A percentile compares a stretch with the other conserved stretches of the same genome.
phyloP scores from a whole-genome alignment of 2,797 vertebrate genomes.

The Danio albolineatus region DNA sequence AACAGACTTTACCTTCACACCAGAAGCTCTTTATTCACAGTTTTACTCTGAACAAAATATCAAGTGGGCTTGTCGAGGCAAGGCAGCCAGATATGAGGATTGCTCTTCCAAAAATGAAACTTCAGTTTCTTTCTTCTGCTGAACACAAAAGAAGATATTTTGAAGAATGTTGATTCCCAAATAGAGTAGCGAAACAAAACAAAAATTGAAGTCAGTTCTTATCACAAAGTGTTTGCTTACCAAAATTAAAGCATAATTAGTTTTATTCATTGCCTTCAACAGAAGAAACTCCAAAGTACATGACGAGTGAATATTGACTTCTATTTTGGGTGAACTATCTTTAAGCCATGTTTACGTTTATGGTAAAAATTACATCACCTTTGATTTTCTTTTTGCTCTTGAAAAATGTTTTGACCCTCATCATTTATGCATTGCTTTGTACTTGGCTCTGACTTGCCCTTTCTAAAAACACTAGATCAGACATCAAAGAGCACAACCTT shows the following conservation, averaged over 20 bases:
- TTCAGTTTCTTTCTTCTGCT: no score
- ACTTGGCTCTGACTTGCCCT: conserved; percentile 46
- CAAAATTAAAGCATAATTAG: no score
- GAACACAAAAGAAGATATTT: no score
- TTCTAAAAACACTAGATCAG: conserved; percentile 44
- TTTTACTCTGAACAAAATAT: background rate
- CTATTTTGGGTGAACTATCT: no score
- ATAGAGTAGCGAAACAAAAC: no score
- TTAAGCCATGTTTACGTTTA: background rate
- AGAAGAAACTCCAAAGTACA: no score
- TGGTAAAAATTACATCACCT: background rate
- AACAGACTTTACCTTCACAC: background rate
- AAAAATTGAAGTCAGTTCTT: no score
- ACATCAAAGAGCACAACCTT: conserved; percentile 25
- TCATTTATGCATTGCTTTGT: conserved; percentile 36
- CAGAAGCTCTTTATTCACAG: background rate
- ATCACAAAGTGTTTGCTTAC: no score
- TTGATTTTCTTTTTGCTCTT: conserved; percentile 5
- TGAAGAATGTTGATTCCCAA: no score
- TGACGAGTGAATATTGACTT: no score
- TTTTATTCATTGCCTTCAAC: no score
- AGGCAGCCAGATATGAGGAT: background rate
- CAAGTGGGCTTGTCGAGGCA: background rate
- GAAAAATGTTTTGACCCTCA: conserved; percentile 28
- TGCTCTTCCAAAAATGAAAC: no score